These are phyloP conservation scores for Calycopis cecrops DNA, from an alignment of 1,140 invertebrate genomes.

Conservation along the genomic window DNA sequence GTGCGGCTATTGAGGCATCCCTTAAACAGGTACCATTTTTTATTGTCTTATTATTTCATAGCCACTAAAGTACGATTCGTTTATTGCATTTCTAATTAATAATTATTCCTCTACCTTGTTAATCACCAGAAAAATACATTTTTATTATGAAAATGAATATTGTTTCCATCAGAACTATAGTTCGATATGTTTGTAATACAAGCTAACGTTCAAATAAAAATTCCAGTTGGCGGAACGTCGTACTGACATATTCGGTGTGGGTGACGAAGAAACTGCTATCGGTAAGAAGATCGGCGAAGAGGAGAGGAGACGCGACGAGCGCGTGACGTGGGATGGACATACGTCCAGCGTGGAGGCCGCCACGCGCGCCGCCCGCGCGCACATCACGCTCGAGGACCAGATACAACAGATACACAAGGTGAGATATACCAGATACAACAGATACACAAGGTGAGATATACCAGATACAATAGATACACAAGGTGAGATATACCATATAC, in stretches of 20 bases:
- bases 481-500: too few species aligned
- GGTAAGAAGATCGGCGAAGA: conserved; percentile 99
- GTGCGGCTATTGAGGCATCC: conserved; percentile 93
- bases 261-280: conserved; percentile 98
- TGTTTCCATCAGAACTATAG: too few species aligned
- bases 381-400: conserved; percentile 97
- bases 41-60: conserved; percentile 3
- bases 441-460: too few species aligned
- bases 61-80: too few species aligned
- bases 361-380: conserved; percentile 92
- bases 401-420: conserved; percentile 97
- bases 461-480: too few species aligned
- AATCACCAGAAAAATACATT: too few species aligned
- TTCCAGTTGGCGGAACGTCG: conserved; percentile 94
- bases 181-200: too few species aligned
- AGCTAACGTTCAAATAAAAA: background rate
- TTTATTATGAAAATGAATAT: too few species aligned
- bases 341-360: conserved; percentile 95
- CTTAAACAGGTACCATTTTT: conserved; percentile 82
- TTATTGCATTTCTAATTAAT: too few species aligned
- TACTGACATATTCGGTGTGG: conserved; percentile 99
- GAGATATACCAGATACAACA: too few species aligned
- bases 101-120: too few species aligned
- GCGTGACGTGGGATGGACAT: conserved; percentile 99
- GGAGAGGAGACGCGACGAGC: conserved; percentile 90